These are phyloP conservation scores for Phalanger gymnotis DNA, from an alignment of 2,797 vertebrate species.

Conservation along the genomic window DNA sequence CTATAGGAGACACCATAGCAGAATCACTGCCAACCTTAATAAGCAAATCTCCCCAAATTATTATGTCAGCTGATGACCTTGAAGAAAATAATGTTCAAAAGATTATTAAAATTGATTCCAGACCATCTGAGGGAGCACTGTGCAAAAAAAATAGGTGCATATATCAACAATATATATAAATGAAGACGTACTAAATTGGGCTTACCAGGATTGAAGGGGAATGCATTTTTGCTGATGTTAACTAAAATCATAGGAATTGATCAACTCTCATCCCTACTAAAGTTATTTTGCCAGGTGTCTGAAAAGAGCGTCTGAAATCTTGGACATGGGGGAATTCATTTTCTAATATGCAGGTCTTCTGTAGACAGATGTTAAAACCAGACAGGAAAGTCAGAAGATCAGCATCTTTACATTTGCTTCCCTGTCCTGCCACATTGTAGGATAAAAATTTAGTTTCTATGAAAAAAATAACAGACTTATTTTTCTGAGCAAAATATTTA, in stretches of 20 bases:
- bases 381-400: neutral
- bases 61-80: neutral
- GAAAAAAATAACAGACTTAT: neutral
- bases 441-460: neutral
- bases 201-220: neutral
- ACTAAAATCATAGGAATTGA: neutral
- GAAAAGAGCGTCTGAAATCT: neutral
- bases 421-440: neutral
- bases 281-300: neutral
- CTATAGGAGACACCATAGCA: neutral
- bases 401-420: neutral
- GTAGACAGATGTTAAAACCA: neutral
- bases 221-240: neutral
- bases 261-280: neutral
- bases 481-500: neutral
- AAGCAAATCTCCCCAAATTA: neutral
- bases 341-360: neutral
- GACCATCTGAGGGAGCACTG: neutral
- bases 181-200: neutral
- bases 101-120: slow-evolving; percentile 1
- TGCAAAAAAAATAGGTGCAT: neutral
- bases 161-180: neutral
- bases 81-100: neutral
- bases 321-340: neutral
- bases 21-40: neutral